These are phyloP conservation scores for Odocoileus hemionus DNA, from an alignment of 2,113 vertebrate species.

Conservation along the genomic window DNA sequence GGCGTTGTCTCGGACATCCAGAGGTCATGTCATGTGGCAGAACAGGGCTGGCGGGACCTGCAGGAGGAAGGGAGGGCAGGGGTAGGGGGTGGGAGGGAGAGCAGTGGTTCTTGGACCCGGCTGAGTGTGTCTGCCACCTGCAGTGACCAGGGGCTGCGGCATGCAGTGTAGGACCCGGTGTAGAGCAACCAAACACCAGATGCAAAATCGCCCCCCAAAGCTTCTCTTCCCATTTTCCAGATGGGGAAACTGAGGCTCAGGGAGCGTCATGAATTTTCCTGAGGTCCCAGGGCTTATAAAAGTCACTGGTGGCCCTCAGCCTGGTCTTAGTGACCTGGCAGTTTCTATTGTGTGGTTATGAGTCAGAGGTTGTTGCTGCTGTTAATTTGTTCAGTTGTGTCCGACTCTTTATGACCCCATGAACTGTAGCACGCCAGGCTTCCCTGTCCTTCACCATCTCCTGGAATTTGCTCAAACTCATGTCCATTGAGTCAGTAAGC, in stretches of 20 bases:
- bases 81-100: not conserved
- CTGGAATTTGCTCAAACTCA: not conserved
- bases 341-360: not conserved
- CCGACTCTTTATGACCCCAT: not conserved
- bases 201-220: too few relatives aligned
- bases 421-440: not conserved
- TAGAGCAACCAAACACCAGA: not conserved
- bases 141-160: not conserved
- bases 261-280: not conserved
- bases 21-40: not conserved
- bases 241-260: not conserved
- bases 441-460: not conserved
- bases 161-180: accelerated
- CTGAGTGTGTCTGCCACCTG: not conserved
- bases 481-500: not conserved
- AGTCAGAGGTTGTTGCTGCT: not conserved
- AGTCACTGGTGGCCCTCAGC: not conserved
- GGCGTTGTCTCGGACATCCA: not conserved
- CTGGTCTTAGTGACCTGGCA: too few relatives aligned
- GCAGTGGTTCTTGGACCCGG: accelerated
- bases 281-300: not conserved
- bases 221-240: not conserved
- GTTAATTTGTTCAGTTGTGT: accelerated
- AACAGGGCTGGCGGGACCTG: not conserved
- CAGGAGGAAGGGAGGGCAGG: not conserved